Evolutionary conservation across 2,113 vertebrate genomes (phyloP).

Genomic region (Rhagologus leucostigma): DNA sequence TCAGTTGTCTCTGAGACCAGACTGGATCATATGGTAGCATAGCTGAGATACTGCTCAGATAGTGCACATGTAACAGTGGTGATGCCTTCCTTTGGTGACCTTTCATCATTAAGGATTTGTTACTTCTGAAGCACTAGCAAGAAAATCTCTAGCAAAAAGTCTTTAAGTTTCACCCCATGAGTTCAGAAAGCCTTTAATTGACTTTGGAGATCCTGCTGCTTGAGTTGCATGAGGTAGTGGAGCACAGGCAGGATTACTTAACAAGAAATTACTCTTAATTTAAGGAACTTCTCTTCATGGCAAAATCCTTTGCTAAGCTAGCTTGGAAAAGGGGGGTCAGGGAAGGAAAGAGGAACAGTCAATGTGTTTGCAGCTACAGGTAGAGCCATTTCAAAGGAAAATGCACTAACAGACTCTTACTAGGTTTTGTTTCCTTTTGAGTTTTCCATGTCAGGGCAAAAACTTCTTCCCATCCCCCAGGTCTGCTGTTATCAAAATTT

Average conservation of each 20-base stretch:
- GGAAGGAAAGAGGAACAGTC: accelerated
- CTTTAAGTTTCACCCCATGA: not conserved
- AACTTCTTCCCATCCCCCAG: not conserved
- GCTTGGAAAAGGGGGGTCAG: not conserved
- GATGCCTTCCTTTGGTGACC: not conserved
- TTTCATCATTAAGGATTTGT: not conserved
- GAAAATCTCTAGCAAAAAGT: not conserved
- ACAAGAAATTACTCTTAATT: not conserved
- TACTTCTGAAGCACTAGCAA: not conserved
- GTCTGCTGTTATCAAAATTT: not conserved
- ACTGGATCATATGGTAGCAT: not conserved
- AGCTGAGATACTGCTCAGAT: not conserved
- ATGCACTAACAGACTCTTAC: not conserved
- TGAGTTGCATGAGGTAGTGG: not conserved
- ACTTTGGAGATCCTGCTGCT: not conserved
- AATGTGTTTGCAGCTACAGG: not conserved
- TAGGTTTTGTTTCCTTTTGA: not conserved
- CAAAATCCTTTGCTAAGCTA: not conserved
- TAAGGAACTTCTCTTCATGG: not conserved
- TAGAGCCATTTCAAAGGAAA: not conserved
- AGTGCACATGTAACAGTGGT: accelerated
- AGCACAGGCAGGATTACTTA: not conserved
- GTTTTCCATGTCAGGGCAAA: not conserved
- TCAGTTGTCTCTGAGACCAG: not conserved
- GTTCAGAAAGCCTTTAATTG: not conserved